phyloP scores from a whole-genome alignment of 2,113 vertebrate genomes.

The Capreolus pygargus region DNA sequence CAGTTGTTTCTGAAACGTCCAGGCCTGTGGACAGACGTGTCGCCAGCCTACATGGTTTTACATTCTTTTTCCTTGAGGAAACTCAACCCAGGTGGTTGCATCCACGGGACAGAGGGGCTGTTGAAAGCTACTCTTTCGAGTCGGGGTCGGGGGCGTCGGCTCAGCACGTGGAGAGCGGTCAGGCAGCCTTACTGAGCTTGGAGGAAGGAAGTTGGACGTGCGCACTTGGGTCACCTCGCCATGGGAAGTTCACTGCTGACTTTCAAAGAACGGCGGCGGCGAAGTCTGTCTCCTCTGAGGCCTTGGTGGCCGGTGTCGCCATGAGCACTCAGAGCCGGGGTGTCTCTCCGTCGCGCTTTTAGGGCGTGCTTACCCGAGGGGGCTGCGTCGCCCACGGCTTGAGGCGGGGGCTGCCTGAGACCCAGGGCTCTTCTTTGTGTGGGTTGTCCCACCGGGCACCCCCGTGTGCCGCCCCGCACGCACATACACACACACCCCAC shows the following conservation, averaged over 20 bases:
- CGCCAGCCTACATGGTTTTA: not conserved
- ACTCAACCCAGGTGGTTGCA: accelerated
- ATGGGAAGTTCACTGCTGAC: not conserved
- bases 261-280: not conserved
- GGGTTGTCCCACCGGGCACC: accelerated
- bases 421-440: not conserved
- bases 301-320: not conserved
- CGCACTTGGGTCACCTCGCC: not conserved
- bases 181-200: not conserved
- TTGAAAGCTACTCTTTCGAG: no score
- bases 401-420: accelerated
- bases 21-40: not conserved
- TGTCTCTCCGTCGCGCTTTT: not conserved
- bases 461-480: conserved; percentile 65
- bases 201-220: not conserved
- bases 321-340: not conserved
- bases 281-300: not conserved
- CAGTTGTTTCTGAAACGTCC: not conserved
- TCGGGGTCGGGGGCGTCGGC: not conserved
- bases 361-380: not conserved
- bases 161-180: not conserved
- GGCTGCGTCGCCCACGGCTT: not conserved
- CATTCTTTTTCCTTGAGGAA: not conserved
- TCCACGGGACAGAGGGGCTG: not conserved
- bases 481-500: no score